Percentiles rank a stretch among this genome's conserved stretches.
Conservation (phyloP, 2,888 invertebrate species). For the Trissolcus brochymenae region DNA sequence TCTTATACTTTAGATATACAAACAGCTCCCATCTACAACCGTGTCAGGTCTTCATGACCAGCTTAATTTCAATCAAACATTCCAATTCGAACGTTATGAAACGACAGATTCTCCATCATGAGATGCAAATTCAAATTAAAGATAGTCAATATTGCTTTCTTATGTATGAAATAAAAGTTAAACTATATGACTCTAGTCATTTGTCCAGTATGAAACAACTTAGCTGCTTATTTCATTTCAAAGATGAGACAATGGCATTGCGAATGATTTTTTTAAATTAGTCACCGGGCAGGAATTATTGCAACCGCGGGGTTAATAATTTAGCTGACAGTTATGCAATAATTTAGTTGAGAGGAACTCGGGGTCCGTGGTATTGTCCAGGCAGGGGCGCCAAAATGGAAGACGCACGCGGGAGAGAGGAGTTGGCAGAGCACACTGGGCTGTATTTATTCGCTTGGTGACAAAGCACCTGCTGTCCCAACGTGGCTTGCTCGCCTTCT, state of each 20-base stretch:
- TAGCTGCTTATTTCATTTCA: no score
- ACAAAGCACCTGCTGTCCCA: conserved; percentile 76
- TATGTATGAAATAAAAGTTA: no score
- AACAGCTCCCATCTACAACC: neutral
- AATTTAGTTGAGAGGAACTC: conserved; percentile 23
- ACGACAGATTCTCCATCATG: no score
- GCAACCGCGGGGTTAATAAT: conserved; percentile 33
- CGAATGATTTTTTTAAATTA: conserved; percentile 13
- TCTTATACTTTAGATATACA: conserved; percentile 1
- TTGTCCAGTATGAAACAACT: no score
- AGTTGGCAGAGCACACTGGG: conserved; percentile 63
- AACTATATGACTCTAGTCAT: no score
- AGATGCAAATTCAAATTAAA: no score
- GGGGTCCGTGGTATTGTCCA: conserved; percentile 41
- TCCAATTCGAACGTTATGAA: no score
- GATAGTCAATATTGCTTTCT: no score
- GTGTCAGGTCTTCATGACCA: conserved; percentile 3
- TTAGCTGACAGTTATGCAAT: conserved; percentile 43
- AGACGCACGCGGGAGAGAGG: conserved; percentile 59
- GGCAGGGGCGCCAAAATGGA: conserved; percentile 56
- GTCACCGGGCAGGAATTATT: conserved; percentile 14
- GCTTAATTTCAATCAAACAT: no score
- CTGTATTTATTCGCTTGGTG: conserved; percentile 73
- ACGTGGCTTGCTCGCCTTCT: conserved; percentile 63
- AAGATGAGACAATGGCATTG: no score